Percentiles rank a stretch among this genome's conserved stretches.
These are phyloP conservation scores for Malurus elegans DNA, from an alignment of 2,113 vertebrate species.

Conservation along the genomic window DNA sequence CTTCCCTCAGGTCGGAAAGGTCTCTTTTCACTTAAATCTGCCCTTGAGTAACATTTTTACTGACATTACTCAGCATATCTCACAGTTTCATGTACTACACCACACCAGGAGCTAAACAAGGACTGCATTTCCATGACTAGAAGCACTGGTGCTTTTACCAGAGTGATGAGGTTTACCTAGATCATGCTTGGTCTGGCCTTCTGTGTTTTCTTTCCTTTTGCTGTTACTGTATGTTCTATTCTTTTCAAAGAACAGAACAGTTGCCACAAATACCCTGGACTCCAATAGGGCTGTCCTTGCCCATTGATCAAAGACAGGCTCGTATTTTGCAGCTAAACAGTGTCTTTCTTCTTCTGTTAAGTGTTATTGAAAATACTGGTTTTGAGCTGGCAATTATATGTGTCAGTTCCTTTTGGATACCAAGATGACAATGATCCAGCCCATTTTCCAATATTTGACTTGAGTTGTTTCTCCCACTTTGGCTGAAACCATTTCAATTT, in stretches of 20 bases:
- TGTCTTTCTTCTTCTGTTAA: background rate
- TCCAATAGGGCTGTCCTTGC: background rate
- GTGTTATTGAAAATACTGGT: background rate
- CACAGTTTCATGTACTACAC: background rate
- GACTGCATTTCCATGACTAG: background rate
- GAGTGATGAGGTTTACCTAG: background rate
- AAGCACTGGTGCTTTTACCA: background rate
- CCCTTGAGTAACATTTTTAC: background rate
- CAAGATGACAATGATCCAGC: background rate
- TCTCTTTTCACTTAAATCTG: background rate
- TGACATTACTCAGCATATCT: background rate
- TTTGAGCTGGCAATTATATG: background rate
- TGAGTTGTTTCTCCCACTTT: background rate
- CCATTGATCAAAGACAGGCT: background rate
- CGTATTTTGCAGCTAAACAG: background rate
- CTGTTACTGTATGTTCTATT: background rate
- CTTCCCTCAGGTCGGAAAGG: background rate
- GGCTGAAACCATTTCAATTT: background rate
- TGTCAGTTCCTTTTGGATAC: background rate
- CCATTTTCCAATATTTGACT: background rate
- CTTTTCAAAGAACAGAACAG: background rate
- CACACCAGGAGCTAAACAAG: background rate
- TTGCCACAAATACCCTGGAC: background rate
- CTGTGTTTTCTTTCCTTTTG: background rate
- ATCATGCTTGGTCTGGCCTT: background rate